phyloP scores from a whole-genome alignment of 2,888 invertebrate genomes.

The Chromoteleia sp. region DNA sequence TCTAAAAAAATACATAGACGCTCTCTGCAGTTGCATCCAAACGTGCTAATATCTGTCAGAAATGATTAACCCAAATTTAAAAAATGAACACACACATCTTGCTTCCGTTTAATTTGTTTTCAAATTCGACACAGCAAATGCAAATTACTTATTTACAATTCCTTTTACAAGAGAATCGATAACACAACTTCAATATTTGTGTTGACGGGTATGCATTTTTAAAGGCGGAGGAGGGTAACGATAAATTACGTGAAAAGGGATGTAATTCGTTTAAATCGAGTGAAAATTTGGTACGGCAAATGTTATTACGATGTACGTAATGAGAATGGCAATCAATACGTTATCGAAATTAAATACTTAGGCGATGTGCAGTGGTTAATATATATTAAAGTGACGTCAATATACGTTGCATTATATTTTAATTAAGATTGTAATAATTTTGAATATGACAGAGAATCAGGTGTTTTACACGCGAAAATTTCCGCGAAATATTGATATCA shows the following conservation, averaged over 20 bases:
- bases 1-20: background rate
- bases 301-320: conserved; percentile 30
- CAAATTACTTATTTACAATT: conserved; percentile 46
- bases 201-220: conserved; percentile 47
- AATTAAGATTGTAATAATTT: conserved; percentile 19
- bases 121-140: conserved; percentile 19
- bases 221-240: conserved; percentile 4
- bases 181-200: conserved; percentile 38
- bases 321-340: conserved; percentile 38
- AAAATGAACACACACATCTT: conserved; percentile 3
- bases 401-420: conserved; percentile 19
- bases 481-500: conserved; percentile 4
- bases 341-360: conserved; percentile 30
- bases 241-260: conserved; percentile 21
- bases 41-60: conserved; percentile 10
- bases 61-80: conserved; percentile 16
- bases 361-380: conserved; percentile 8
- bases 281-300: conserved; percentile 46
- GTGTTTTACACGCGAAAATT: background rate
- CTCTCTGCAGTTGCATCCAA: background rate
- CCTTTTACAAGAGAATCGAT: conserved; percentile 32
- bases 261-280: conserved; percentile 33
- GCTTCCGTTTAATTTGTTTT: conserved; percentile 33
- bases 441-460: conserved; percentile 1
- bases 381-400: conserved; percentile 4